Base-by-base conservation (phyloP, 2,113 vertebrate genomes). In the Halichoeres trimaculatus region DNA sequence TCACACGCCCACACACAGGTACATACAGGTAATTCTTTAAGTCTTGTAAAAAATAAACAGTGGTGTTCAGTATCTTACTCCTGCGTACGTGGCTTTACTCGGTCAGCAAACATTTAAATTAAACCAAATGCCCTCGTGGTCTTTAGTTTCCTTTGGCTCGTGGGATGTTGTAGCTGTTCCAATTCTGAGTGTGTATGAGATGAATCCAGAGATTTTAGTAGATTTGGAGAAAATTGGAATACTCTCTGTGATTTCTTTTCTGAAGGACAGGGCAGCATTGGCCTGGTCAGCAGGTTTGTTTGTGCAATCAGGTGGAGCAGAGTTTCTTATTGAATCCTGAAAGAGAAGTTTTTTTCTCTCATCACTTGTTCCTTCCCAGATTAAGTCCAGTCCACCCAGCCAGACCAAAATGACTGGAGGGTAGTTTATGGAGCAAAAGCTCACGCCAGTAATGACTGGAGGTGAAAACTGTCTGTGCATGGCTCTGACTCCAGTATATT, bases 11-110 rank as follows among this genome's bases (percentile, higher is more conserved):
- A 71, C 53, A 23, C 54, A 73, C 55, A 70, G 1, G 22, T 40
- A 54, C 41, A 38, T 24, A 23, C 45, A 54, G 40, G 36, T 41
- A 53, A 68, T 56, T 66, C 12, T 56, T 62, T 26, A 65, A 70
- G 45, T 20, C 34, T 40, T 69, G 12, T 51, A 26, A 60, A 68
- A 76, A 51, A 74, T 60, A 79, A 68, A 80, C 45, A 67, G 8
- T 63, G 10, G 59, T 43, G 22, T 58, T 50, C 17, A 2, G 17
- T 53, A 30, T 58, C 78, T 65, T 35, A 47, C 43, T 70, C 30
- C 10, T 26, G 40, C 41, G 56, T 52, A 48, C 3, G 2, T 34
- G 22, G 36, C 52, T 71, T n/a, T 62, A 51, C 47, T 45, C 43
- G 26, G 56, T 41, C 30, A 58, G 16, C 50, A 61, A 45, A 12